phyloP scores from a whole-genome alignment of 2,797 vertebrate genomes.

The Bovichtus variegatus region DNA sequence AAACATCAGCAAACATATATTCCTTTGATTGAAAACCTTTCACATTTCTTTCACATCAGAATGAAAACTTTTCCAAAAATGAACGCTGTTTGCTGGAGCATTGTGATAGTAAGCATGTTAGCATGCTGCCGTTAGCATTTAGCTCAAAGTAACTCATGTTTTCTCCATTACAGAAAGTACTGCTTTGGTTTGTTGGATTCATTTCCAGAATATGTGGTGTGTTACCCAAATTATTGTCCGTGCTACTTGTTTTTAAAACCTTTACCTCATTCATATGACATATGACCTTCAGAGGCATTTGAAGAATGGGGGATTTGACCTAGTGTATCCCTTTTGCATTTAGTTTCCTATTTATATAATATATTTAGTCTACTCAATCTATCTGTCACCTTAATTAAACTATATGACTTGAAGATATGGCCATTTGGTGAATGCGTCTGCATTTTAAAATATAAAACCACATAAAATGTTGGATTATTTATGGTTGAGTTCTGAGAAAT shows the following conservation, averaged over 20 bases:
- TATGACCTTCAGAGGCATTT: constrained; percentile 1
- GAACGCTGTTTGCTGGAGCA: neutral
- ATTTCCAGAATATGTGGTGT: neutral
- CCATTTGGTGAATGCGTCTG: neutral
- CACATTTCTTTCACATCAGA: neutral
- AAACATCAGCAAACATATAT: neutral
- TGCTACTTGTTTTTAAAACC: neutral
- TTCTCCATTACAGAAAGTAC: neutral
- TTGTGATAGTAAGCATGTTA: neutral
- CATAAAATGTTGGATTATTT: neutral
- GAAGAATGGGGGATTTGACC: neutral
- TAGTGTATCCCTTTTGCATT: constrained; percentile 15
- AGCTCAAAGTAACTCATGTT: neutral
- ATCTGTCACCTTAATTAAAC: neutral
- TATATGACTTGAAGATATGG: neutral
- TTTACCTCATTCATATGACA: constrained; percentile 1
- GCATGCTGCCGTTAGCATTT: neutral
- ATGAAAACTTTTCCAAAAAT: neutral
- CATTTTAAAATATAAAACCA: constrained; percentile 4
- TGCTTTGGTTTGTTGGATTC: neutral
- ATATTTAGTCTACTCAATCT: constrained; percentile 18
- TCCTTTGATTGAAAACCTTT: neutral
- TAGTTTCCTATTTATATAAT: neutral
- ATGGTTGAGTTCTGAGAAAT: neutral
- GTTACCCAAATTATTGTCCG: neutral